Base-by-base conservation (phyloP, 2,888 invertebrate species). In the Andrena hattorfiana region DNA sequence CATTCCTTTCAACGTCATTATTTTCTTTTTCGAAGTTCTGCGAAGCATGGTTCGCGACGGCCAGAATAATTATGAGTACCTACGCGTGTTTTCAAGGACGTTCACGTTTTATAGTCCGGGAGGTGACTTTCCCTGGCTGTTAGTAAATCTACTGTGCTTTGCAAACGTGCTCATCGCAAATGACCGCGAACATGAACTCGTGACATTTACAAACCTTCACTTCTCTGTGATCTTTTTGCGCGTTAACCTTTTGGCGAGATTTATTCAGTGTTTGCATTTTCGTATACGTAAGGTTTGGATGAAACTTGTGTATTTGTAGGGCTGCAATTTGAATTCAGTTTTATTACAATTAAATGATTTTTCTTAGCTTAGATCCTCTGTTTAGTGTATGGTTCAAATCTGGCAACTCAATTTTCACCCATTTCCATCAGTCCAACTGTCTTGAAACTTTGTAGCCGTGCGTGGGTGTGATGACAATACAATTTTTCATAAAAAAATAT, bases 151-250 rank as follows among this genome's bases (percentile, higher is more conserved):
- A 6, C 63, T 30, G 26, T 20, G 32, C 32, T 30, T 8, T 49
- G 16, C 32, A 16, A n/a, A 23, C 35, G 5, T n/a, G 7, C 16
- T 32, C 67, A 8, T 49, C n/a, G 42, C 32, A 16, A 59, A n/a
- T 70, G 60, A 70, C 35, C 49, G 35, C 23, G 67, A 49, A 67
- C 23, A 8, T 26, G 10, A n/a, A 26, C 28, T 79, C 67, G 20
- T 75, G 77, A 75, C 75, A 82, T 82, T 82, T 78, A 68, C 28
- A 16, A 70, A 48, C 54, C 51, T 70, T 67, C 35, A 32, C 62
- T 67, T 54, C 20, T 13, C 28, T 35, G n/a, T 67, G 54, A 23
- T 16, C n/a, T 48, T 70, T 70, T 54, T 60, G 54, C 35, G 23
- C 16, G 26, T 59, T 79, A 20, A 75, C 69, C 74, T 79, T 42